A percentile compares a stretch with the other conserved stretches of the same genome.
These are phyloP conservation scores for Amphibalanus amphitrite DNA, from an alignment of 1,140 invertebrate species.

Conservation along the genomic window DNA sequence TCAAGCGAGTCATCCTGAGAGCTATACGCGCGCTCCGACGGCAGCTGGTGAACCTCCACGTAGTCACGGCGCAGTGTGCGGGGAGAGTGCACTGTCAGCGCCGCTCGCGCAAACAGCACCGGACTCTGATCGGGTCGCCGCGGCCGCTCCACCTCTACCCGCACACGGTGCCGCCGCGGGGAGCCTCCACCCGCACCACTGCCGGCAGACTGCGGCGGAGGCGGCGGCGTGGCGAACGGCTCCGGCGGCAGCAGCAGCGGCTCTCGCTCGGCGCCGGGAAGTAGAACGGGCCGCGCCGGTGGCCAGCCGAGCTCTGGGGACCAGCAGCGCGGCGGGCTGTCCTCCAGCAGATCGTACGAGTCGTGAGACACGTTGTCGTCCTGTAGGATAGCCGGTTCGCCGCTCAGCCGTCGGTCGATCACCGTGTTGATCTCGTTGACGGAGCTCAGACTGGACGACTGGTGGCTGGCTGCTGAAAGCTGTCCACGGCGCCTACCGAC, in stretches of 20 bases:
- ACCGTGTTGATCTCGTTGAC: neutral
- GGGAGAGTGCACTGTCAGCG: neutral
- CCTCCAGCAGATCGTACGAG: conserved; percentile 65
- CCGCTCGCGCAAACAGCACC: neutral
- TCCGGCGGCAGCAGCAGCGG: neutral
- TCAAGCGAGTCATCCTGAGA: neutral
- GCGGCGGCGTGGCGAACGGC: conserved; percentile 5
- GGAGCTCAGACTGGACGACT: neutral
- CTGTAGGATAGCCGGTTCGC: neutral
- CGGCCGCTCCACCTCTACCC: neutral
- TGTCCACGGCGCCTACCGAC: neutral
- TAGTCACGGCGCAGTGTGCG: neutral
- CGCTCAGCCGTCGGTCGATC: neutral
- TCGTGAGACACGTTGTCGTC: conserved; percentile 66
- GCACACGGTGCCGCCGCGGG: neutral
- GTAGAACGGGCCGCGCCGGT: neutral
- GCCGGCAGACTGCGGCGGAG: neutral
- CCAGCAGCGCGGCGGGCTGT: conserved; percentile 16
- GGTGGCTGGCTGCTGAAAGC: neutral
- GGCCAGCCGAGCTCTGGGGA: neutral
- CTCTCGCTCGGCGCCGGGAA: neutral
- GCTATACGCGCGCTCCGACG: neutral
- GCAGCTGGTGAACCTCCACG: conserved; percentile 3
- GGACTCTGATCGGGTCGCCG: neutral
- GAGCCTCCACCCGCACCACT: neutral